A percentile compares a stretch with the other conserved stretches of the same genome.
Evolutionary conservation across 2,113 vertebrate species (phyloP).

Genomic region (Stictonetta naevosa): DNA sequence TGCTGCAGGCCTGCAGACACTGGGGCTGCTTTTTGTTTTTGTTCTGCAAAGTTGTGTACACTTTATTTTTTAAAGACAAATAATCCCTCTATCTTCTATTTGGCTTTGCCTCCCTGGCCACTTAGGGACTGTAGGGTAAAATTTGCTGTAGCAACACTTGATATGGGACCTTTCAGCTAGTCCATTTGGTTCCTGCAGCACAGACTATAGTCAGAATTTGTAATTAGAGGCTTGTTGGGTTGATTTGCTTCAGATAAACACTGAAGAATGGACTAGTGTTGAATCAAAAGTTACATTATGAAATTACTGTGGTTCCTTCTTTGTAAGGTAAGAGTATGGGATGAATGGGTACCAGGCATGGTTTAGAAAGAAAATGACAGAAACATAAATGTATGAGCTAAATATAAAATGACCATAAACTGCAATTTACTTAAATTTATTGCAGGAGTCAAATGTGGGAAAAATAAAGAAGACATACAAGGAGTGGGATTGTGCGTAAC

Average conservation of each 20-base stretch:
- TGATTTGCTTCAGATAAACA: neutral
- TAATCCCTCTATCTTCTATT: neutral
- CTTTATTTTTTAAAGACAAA: neutral
- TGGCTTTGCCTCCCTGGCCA: neutral
- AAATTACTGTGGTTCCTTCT: neutral
- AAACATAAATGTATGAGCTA: neutral
- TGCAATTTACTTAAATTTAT: neutral
- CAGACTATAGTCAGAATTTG: neutral
- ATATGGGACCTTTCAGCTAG: neutral
- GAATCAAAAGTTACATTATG: neutral
- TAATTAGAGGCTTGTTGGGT: neutral
- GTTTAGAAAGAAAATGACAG: neutral
- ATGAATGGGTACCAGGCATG: neutral
- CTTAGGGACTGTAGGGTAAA: neutral
- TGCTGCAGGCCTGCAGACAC: neutral
- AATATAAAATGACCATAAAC: neutral
- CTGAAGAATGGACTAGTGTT: neutral
- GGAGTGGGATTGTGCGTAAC: neutral
- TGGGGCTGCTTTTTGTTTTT: neutral
- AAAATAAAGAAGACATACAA: neutral
- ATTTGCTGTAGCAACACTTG: neutral
- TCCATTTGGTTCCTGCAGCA: neutral
- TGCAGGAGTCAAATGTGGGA: neutral
- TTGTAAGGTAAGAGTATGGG: neutral
- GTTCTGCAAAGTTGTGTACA: neutral